Evolutionary conservation across 2,888 invertebrate genomes (phyloP).

Genomic region (Drosophila kanekoi): DNA sequence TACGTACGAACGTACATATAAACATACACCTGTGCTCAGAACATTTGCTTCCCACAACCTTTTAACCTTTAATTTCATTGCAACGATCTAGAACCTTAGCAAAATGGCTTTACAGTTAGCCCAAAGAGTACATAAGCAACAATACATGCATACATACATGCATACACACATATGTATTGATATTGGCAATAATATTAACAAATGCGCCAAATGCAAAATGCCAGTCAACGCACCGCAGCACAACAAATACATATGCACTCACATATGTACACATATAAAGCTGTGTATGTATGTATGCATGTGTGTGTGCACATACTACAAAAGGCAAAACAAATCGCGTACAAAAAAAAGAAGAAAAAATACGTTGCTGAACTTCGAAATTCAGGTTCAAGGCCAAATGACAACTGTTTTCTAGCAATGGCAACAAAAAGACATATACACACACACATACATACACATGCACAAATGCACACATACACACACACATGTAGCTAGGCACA

Average conservation of each 20-base stretch:
- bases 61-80: neutral
- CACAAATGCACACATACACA: neutral
- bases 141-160: too few relatives aligned
- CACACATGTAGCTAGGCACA: neutral
- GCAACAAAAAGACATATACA: slow-evolving; percentile 14
- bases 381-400: slow-evolving; percentile 74
- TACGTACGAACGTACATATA: neutral
- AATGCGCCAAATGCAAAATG: slow-evolving; percentile 26
- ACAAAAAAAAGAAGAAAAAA: slow-evolving; percentile 17
- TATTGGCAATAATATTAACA: too few relatives aligned
- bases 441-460: slow-evolving; percentile 1
- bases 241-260: slow-evolving; percentile 1
- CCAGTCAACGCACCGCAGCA: slow-evolving; percentile 37
- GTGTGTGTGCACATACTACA: slow-evolving; percentile 11
- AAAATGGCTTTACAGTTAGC: too few relatives aligned
- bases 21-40: neutral
- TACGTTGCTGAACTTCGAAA: slow-evolving; percentile 57
- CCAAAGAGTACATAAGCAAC: too few relatives aligned
- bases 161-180: too few relatives aligned
- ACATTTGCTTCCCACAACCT: neutral
- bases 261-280: neutral
- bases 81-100: too few relatives aligned
- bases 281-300: neutral
- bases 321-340: slow-evolving; percentile 50
- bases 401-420: slow-evolving; percentile 63